phyloP scores from a whole-genome alignment of 2,888 invertebrate species.

The Diplazon laetatorius region DNA sequence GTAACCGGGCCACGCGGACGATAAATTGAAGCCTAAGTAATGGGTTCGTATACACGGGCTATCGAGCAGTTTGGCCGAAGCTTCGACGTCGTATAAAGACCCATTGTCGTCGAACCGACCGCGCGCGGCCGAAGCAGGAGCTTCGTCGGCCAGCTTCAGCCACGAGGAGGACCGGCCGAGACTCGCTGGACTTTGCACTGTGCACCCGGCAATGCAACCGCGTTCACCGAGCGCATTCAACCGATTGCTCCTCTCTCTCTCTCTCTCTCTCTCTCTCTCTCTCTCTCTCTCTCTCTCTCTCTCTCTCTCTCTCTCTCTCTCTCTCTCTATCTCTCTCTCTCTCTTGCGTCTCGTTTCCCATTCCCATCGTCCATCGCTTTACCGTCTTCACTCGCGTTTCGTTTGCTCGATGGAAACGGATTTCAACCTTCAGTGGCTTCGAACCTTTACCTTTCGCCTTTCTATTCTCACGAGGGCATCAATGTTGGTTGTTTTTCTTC shows the following conservation, averaged over 20 bases:
- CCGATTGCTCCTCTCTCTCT: conserved; percentile 17
- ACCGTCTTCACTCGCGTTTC: neutral
- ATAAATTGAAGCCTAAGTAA: conserved; percentile 72
- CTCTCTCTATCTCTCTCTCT: no score
- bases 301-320: no score
- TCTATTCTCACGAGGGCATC: no score
- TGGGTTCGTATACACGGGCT: conserved; percentile 65
- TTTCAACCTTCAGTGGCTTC: neutral
- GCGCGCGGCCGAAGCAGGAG: neutral
- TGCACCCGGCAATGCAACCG: conserved; percentile 9
- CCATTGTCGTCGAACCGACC: conserved; percentile 43
- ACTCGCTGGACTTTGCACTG: conserved; percentile 23
- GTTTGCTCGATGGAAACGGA: conserved; percentile 14
- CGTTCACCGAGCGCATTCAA: conserved; percentile 23
- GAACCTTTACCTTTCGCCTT: no score
- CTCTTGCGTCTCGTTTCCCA: no score
- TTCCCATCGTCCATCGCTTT: neutral
- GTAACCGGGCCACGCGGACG: conserved; percentile 53
- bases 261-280: no score
- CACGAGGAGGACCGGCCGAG: neutral
- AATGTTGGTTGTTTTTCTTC: no score
- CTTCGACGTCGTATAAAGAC: conserved; percentile 32
- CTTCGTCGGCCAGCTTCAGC: no score
- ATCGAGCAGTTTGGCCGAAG: conserved; percentile 42
- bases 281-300: no score